phyloP scores from a whole-genome alignment of 2,113 vertebrate species.

The Charadrius vociferus region DNA sequence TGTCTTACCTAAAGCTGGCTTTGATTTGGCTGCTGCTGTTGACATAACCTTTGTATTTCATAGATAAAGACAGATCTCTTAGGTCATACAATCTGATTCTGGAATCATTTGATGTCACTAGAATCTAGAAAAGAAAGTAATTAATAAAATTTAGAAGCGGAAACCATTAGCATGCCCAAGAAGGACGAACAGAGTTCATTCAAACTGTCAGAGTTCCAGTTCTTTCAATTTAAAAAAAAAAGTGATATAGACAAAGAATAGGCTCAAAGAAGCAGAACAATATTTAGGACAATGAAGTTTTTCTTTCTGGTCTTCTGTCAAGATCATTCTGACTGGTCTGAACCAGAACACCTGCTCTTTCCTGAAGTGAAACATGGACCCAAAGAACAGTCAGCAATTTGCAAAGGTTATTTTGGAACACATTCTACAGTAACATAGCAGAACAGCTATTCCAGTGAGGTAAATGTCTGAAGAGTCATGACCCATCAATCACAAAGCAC shows the following conservation, averaged over 20 bases:
- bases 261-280: neutral
- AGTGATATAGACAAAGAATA: neutral
- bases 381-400: neutral
- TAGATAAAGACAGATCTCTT: conserved; percentile 95
- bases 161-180: neutral
- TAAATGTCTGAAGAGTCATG: neutral
- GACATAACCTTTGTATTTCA: conserved; percentile 99
- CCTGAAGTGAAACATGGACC: neutral
- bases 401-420: neutral
- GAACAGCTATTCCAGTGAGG: neutral
- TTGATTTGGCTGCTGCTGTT: conserved; percentile 99
- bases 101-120: conserved; percentile 98
- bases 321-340: neutral
- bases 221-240: neutral
- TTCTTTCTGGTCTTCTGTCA: neutral
- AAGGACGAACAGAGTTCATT: neutral
- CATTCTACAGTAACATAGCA: neutral
- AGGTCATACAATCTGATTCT: conserved; percentile 95
- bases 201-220: neutral
- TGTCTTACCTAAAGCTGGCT: conserved; percentile 94
- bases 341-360: neutral
- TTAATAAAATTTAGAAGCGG: neutral
- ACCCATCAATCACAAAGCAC: neutral
- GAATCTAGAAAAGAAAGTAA: conserved; percentile 80
- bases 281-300: neutral